Conservation (phyloP, 1,140 invertebrate species). For the Drosophila aff. region DNA sequence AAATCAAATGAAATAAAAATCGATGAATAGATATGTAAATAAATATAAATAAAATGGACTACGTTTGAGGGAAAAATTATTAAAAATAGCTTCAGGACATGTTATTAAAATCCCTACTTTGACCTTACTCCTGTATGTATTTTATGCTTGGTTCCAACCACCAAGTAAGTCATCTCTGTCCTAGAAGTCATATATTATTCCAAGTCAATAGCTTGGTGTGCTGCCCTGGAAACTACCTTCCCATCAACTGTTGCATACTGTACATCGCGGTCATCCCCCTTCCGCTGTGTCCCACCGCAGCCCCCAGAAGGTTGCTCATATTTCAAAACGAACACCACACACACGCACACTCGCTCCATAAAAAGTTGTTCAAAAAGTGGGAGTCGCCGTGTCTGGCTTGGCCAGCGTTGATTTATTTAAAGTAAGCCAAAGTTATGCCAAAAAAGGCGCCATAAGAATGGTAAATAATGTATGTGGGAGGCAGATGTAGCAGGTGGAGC, state of each 20-base stretch:
- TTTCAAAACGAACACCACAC: conserved; percentile 45
- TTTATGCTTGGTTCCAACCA: not conserved
- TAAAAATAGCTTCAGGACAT: no score
- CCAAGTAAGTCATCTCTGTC: not conserved
- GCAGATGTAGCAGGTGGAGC: not conserved
- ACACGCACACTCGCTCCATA: conserved; percentile 17
- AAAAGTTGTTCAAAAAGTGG: conserved; percentile 63
- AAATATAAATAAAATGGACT: no score
- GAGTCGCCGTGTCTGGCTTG: conserved; percentile 35
- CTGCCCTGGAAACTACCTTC: conserved; percentile 35
- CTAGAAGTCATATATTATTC: conserved; percentile 14
- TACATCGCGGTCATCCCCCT: conserved; percentile 35
- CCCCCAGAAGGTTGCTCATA: conserved; percentile 49
- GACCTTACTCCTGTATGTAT: conserved; percentile 4
- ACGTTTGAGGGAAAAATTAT: no score
- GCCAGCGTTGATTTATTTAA: conserved; percentile 74
- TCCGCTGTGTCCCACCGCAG: conserved; percentile 7
- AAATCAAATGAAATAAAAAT: no score
- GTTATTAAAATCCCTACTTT: not conserved
- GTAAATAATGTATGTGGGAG: conserved; percentile 63
- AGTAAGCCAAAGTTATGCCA: conserved; percentile 74
- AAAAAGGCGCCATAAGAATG: conserved; percentile 60
- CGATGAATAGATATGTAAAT: no score
- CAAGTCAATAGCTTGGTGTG: conserved; percentile 26
- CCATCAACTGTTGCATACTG: conserved; percentile 71